Percentiles rank a stretch among this genome's conserved stretches.
phyloP scores from a whole-genome alignment of 2,113 vertebrate species.

The Protomyctophum bolini region DNA sequence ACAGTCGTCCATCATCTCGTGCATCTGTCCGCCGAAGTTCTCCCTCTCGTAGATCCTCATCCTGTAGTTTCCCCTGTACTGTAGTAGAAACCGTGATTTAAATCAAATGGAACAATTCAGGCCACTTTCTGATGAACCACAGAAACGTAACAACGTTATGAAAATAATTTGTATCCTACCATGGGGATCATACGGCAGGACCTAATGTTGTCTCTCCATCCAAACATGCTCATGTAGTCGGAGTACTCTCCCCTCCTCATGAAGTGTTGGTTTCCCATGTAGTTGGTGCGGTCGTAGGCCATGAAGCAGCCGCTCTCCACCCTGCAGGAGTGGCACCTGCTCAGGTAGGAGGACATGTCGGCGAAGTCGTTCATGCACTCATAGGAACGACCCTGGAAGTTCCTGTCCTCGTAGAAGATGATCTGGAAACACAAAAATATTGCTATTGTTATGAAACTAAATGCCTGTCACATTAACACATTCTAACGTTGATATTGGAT shows the following conservation, averaged over 20 bases:
- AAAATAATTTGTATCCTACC: constrained; percentile 39
- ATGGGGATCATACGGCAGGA: constrained; percentile 77
- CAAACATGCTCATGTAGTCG: constrained; percentile 72
- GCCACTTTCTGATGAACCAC: too few relatives aligned
- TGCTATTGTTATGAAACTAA: too few relatives aligned
- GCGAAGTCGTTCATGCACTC: constrained; percentile 63
- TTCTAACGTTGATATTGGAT: background rate
- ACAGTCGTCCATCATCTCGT: constrained; percentile 68
- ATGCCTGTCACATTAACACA: background rate
- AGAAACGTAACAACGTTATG: too few relatives aligned
- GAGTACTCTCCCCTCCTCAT: constrained; percentile 75
- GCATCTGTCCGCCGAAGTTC: constrained; percentile 63
- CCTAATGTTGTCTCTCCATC: constrained; percentile 61
- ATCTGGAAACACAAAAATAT: constrained; percentile 41
- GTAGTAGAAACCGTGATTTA: too few relatives aligned
- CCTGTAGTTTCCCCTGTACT: constrained; percentile 43
- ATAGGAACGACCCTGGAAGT: constrained; percentile 64
- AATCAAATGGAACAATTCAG: too few relatives aligned
- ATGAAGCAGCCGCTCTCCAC: constrained; percentile 79
- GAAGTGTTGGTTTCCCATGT: constrained; percentile 75
- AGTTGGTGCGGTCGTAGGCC: constrained; percentile 74
- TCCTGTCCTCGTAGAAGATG: constrained; percentile 55
- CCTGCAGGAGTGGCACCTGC: constrained; percentile 73
- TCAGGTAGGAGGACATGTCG: constrained; percentile 70
- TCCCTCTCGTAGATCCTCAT: constrained; percentile 72